Percentiles rank a stretch among this genome's conserved stretches.
Evolutionary conservation across 2,888 invertebrate genomes (phyloP).

Genomic region (Argyra leucocephala): DNA sequence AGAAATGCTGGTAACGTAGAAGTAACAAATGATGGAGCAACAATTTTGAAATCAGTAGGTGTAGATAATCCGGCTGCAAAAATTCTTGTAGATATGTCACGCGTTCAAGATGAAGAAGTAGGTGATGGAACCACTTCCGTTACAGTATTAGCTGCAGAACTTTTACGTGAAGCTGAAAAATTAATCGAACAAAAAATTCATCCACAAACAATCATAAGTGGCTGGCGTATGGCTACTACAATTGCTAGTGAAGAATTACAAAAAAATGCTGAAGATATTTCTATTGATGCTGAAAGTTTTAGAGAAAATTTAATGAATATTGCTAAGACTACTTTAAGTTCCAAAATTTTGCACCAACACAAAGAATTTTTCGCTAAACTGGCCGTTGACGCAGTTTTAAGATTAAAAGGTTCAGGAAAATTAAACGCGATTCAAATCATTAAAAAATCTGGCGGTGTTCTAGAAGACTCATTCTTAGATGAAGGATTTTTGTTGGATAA

Average conservation of each 20-base stretch:
- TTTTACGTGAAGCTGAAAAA: slow-evolving; percentile 90
- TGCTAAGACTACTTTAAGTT: slow-evolving; percentile 92
- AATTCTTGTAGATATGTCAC: slow-evolving; percentile 96
- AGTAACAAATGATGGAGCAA: slow-evolving; percentile 98
- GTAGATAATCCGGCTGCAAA: slow-evolving; percentile 99
- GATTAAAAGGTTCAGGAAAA: slow-evolving; percentile 92
- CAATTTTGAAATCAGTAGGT: slow-evolving; percentile 90
- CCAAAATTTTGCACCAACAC: slow-evolving; percentile 94
- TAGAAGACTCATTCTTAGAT: slow-evolving; percentile 94
- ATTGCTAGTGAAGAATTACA: slow-evolving; percentile 76
- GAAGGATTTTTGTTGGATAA: slow-evolving; percentile 92
- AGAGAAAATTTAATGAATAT: slow-evolving; percentile 88
- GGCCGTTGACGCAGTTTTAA: slow-evolving; percentile 88
- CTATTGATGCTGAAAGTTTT: slow-evolving; percentile 65
- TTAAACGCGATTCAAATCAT: slow-evolving; percentile 94
- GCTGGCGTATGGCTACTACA: slow-evolving; percentile 83
- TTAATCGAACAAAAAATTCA: slow-evolving; percentile 89
- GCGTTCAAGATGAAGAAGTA: slow-evolving; percentile 97
- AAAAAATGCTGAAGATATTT: slow-evolving; percentile 72
- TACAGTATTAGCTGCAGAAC: slow-evolving; percentile 81
- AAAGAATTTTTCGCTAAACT: slow-evolving; percentile 92
- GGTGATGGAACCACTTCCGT: slow-evolving; percentile 99
- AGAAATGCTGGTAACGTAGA: slow-evolving; percentile 76
- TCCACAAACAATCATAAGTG: slow-evolving; percentile 94
- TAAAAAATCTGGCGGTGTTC: slow-evolving; percentile 87